phyloP scores from a whole-genome alignment of 2,888 invertebrate species.

The Hirtodrosophila alboralis region DNA sequence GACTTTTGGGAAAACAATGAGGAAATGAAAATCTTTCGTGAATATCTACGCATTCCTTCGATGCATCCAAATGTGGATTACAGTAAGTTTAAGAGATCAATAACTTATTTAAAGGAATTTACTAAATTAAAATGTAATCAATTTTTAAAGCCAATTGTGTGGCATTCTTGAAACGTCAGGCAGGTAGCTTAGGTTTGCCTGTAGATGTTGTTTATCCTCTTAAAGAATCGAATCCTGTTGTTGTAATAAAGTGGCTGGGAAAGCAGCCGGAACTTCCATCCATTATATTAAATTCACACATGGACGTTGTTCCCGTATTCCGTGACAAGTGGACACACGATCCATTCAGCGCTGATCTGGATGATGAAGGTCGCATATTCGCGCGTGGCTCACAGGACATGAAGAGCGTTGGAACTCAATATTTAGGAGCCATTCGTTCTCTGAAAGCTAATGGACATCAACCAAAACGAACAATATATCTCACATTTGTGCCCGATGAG shows the following conservation, averaged over 20 bases:
- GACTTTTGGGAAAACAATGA: slow-evolving; percentile 83
- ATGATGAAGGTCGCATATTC: slow-evolving; percentile 92
- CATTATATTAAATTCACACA: slow-evolving; percentile 93
- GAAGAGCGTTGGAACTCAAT: slow-evolving; percentile 92
- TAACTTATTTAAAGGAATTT: background rate
- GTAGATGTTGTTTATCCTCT: slow-evolving; percentile 85
- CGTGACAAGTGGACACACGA: slow-evolving; percentile 94
- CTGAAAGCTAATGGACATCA: slow-evolving; percentile 86
- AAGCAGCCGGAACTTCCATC: slow-evolving; percentile 88
- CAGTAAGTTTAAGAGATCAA: slow-evolving; percentile 84
- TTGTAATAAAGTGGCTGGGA: slow-evolving; percentile 92
- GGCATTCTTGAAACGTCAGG: slow-evolving; percentile 90
- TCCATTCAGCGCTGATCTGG: slow-evolving; percentile 94
- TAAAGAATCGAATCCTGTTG: slow-evolving; percentile 88
- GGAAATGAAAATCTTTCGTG: slow-evolving; percentile 90
- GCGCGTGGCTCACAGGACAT: slow-evolving; percentile 95
- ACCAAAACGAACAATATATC: slow-evolving; percentile 87
- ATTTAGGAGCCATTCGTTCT: slow-evolving; percentile 89
- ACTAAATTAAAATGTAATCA: background rate
- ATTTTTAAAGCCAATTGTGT: slow-evolving; percentile 88
- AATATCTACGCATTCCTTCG: slow-evolving; percentile 92
- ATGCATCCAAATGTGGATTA: slow-evolving; percentile 94
- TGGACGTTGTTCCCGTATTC: slow-evolving; percentile 98
- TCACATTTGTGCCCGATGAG: slow-evolving; percentile 88
- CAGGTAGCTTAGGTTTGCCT: slow-evolving; percentile 88